Evolutionary conservation across 2,113 vertebrate species (phyloP).

Genomic region (Excalfactoria chinensis): DNA sequence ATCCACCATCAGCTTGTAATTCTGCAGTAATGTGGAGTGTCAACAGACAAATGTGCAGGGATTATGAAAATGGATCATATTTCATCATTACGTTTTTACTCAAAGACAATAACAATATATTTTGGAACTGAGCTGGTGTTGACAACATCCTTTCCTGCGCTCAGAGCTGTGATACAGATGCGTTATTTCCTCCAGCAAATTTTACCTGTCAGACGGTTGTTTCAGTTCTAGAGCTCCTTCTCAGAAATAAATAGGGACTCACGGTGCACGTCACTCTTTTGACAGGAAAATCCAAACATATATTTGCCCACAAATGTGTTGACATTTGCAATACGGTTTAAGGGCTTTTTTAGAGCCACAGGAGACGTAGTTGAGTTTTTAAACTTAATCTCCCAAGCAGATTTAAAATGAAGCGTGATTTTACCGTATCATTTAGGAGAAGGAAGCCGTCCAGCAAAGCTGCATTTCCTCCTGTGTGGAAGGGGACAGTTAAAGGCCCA

Average conservation of each 20-base stretch:
- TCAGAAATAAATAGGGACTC: conserved; percentile 42
- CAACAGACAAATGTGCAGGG: not conserved
- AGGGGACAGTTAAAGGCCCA: not conserved
- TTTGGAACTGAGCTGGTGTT: not conserved
- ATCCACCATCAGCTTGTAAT: not conserved
- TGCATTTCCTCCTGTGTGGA: not conserved
- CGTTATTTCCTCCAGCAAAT: conserved; percentile 37
- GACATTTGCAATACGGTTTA: conserved; percentile 23
- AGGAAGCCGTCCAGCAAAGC: not conserved
- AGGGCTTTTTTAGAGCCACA: conserved; percentile 38
- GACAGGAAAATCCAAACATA: conserved; percentile 42
- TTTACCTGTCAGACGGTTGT: conserved; percentile 32
- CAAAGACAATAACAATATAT: not conserved
- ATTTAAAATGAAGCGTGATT: not conserved
- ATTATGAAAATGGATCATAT: not conserved
- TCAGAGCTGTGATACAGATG: not conserved
- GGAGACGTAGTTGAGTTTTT: not conserved
- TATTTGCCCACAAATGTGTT: conserved; percentile 48
- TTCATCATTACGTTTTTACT: not conserved
- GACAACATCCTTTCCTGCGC: not conserved
- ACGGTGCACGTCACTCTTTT: conserved; percentile 12
- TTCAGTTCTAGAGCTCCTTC: conserved; percentile 3
- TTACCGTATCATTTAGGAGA: not conserved
- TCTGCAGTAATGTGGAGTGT: fast-evolving
- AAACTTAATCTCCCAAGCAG: not conserved